Evolutionary conservation across 1,140 invertebrate species (phyloP), one percentile per base, ranked within the genome.

Genomic region (Paracyclopina nana): DNA sequence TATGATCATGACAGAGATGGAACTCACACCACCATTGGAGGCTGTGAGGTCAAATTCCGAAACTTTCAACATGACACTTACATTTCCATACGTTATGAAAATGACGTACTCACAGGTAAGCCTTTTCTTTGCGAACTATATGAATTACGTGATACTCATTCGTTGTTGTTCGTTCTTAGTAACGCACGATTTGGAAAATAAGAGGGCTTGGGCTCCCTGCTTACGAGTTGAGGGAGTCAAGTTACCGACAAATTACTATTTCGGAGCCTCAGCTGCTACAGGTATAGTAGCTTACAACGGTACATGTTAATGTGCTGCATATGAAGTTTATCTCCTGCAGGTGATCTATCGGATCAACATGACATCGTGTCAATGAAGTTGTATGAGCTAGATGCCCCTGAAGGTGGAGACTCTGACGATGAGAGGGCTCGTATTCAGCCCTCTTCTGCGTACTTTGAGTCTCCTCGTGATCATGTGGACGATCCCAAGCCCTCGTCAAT

Each of bases 1-100:
- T 99, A 99, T 66, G 94, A 99, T 68, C 92, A 98, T 65, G 94
- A 98, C 64, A 67, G 81, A 26, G 95, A 99, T 71, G 95, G 95
- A 31, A 97, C 91, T 2, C 90, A 96, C 66, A 97, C 92, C 1
- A 84, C 95, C 64, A 61, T 98, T 6, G 80, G 83, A 27, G 92
- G 91, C 11, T 92, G 85, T 67, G 83, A 87, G 66, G 80, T 84
- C 1, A 86, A 91, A 61, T 87, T 97, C 62, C 71, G 94, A 53
- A 96, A 96, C 69, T 70, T 82, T 43, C 78, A 90, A 50, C 75
- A 88, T 59, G 88, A 96, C 57, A 92, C 92, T 9, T 79, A 82
- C 59, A 60, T 97, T 34, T 75, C 83, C 26, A 80, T 99, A 48
- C 14, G 50, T 20, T 54, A 53, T 26, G 52, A 53, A 25, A 53